Conservation (phyloP, 1,140 invertebrate species). For the Capitella teleta region DNA sequence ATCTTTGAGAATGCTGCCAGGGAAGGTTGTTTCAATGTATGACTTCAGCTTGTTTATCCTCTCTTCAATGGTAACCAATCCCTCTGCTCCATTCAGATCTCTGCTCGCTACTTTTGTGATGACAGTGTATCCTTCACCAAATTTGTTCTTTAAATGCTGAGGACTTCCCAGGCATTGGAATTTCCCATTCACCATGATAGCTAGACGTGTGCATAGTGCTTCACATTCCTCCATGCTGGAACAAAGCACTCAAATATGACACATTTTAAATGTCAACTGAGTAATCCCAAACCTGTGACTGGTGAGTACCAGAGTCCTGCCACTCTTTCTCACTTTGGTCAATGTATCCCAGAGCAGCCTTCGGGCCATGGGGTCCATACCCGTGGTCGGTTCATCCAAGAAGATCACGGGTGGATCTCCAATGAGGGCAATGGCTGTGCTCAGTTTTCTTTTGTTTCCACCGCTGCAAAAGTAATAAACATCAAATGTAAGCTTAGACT, state of each 20-base stretch:
- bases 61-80: conserved; percentile 17
- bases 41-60: too few species aligned
- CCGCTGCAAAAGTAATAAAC: conserved; percentile 51
- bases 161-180: conserved; percentile 41
- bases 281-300: conserved; percentile 33
- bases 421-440: conserved; percentile 79
- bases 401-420: conserved; percentile 40
- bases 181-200: conserved; percentile 46
- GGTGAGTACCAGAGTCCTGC: conserved; percentile 28
- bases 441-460: conserved; percentile 89
- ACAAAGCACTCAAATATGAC: conserved; percentile 1
- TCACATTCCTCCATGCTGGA: conserved; percentile 48
- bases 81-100: conserved; percentile 5
- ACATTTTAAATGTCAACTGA: too few species aligned
- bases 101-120: conserved; percentile 29
- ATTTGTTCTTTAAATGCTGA: conserved; percentile 43
- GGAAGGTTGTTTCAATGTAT: conserved; percentile 27
- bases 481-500: too few species aligned
- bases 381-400: conserved; percentile 44
- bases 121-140: conserved; percentile 40
- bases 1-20: conserved; percentile 48
- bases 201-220: conserved; percentile 43
- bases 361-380: conserved; percentile 44
- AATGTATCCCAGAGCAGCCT: conserved; percentile 41
- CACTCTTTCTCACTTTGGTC: conserved; percentile 22